phyloP scores from a whole-genome alignment of 1,140 invertebrate genomes.

The Drosophila cardini region DNA sequence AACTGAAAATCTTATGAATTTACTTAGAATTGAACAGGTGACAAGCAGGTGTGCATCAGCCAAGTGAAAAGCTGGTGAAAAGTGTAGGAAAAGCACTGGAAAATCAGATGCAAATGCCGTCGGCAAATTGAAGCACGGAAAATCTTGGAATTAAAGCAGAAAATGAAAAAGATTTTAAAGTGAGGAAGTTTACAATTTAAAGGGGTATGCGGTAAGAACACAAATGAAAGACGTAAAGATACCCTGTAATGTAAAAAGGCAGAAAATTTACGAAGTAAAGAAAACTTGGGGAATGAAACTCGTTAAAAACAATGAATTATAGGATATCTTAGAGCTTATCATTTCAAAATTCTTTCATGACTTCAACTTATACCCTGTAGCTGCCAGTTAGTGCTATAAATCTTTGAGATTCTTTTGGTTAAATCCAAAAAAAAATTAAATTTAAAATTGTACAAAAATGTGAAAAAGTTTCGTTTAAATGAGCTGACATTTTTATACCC shows the following conservation, averaged over 20 bases:
- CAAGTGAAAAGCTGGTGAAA: not conserved
- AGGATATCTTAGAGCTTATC: not conserved
- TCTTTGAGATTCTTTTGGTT: not conserved
- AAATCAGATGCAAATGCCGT: conserved; percentile 11
- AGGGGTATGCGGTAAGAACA: not conserved
- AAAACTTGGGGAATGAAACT: not conserved
- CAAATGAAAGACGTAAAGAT: not conserved
- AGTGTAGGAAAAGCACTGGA: not conserved
- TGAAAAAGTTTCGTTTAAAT: conserved; percentile 11
- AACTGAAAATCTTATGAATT: conserved; percentile 11
- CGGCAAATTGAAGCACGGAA: not conserved
- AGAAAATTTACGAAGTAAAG: not conserved
- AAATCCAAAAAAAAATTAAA: not conserved
- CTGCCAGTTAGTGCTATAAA: not conserved
- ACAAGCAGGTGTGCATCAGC: not conserved
- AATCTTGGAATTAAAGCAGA: not conserved
- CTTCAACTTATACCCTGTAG: not conserved
- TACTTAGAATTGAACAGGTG: conserved; percentile 32
- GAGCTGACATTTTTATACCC: not conserved
- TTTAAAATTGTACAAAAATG: conserved; percentile 27
- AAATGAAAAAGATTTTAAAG: not conserved
- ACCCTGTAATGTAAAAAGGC: not conserved
- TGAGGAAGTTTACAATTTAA: not conserved
- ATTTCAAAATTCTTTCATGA: too few relatives aligned
- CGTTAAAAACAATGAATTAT: not conserved